Evolutionary conservation across 2,888 invertebrate genomes (phyloP), one percentile per base, ranked within the genome.

Genomic region (Temnothorax rugatulus): DNA sequence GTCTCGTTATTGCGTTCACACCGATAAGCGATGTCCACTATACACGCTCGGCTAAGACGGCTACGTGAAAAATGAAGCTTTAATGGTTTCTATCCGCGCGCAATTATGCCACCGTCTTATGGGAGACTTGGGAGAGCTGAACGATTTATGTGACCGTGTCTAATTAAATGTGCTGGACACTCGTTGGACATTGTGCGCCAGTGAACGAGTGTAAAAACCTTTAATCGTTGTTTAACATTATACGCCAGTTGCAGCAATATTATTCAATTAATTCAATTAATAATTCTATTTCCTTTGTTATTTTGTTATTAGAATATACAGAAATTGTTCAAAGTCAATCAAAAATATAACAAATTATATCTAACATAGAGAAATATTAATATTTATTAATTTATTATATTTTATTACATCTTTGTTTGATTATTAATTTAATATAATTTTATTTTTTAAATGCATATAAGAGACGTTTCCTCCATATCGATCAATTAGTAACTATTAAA

Each of bases 1-100:
- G 21, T 3, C 73, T 71, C 44, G 79, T 81, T 81, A 81, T 81
- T 79, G 59, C 59, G 38, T 79, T 71, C 38, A 79, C 57, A 69
- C 21, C 29, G 41, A 50, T 41, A 38, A 52, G 11, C n/a, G 44
- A 38, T n/a, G 29, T 9, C 34, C 34, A 34, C 34, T 52, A 50
- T 9, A 50, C 41, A n/a, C 41, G 29, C 66, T 29, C 59, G 21
- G 52, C 21, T 71, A 71, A 59, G 59, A 59, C 8, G 38, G 59
- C 18, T n/a, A 13, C 47, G 71, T 79, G 71, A 79, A 71, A 79
- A 79, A 79, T 71, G 59, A 71, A 59, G 59, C 71, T 71, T 59
- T 79, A 71, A 79, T 71, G 71, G 59, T 71, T 79, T 71, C 52
- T 44, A 38, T 29, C 34, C 59, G 47, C 21, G 71, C 18, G 79